Conservation (phyloP, 2,888 invertebrate genomes). For the Spodoptera exigua region DNA sequence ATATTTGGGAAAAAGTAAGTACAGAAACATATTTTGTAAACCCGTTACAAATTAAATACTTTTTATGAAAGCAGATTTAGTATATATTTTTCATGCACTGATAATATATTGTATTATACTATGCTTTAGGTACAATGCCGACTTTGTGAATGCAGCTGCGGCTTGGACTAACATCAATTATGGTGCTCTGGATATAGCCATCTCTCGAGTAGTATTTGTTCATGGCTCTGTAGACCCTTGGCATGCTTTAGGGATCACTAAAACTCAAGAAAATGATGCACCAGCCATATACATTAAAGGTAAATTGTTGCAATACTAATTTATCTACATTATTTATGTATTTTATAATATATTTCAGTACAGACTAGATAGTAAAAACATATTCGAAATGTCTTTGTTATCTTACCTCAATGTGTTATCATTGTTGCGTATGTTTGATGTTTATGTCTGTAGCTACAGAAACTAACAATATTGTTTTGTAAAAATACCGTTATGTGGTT, state of each 20-base stretch:
- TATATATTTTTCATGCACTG: too few species aligned
- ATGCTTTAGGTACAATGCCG: slow-evolving; percentile 87
- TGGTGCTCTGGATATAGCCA: slow-evolving; percentile 92
- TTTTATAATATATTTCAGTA: not conserved
- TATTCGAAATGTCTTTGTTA: too few species aligned
- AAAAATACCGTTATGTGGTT: too few species aligned
- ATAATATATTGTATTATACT: not conserved
- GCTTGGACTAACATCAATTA: slow-evolving; percentile 94
- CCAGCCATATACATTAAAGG: slow-evolving; percentile 94
- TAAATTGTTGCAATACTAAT: not conserved
- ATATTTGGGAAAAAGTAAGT: slow-evolving; percentile 93
- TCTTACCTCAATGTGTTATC: too few species aligned
- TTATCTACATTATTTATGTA: not conserved
- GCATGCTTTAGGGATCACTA: slow-evolving; percentile 94
- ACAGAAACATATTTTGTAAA: not conserved
- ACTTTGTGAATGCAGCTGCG: slow-evolving; percentile 90
- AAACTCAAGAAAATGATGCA: slow-evolving; percentile 86
- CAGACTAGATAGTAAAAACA: too few species aligned
- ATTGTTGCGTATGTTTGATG: too few species aligned
- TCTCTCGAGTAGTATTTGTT: slow-evolving; percentile 94
- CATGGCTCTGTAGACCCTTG: slow-evolving; percentile 97
- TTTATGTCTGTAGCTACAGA: too few species aligned
- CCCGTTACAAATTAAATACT: not conserved
- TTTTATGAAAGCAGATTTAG: too few species aligned
- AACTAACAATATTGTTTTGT: too few species aligned